Percentiles rank a stretch among this genome's conserved stretches.
Conservation (phyloP, 2,888 invertebrate genomes). For the Furcula furcula region DNA sequence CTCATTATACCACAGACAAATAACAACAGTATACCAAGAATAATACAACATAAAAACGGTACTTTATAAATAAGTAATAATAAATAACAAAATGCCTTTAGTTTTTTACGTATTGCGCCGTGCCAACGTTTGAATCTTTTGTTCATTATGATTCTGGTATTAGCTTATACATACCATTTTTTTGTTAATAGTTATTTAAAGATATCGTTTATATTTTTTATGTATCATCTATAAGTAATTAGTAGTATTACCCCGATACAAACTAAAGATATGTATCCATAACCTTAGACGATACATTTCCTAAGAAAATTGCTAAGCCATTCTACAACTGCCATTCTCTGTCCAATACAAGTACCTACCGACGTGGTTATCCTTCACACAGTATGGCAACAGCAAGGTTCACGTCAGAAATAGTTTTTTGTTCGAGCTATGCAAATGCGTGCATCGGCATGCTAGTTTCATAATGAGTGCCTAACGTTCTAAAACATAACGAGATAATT, state of each 20-base stretch:
- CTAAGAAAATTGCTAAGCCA: background rate
- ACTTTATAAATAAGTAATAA: conserved; percentile 1
- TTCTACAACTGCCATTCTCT: background rate
- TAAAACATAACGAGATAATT: conserved; percentile 67
- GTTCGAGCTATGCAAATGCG: conserved; percentile 33
- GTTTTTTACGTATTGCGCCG: background rate
- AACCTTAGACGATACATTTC: no score
- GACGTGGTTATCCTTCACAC: conserved; percentile 28
- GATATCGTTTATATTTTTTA: no score
- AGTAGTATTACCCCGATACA: no score
- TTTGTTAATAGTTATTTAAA: no score
- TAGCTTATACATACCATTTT: no score
- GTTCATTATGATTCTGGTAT: conserved; percentile 8
- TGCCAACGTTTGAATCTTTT: conserved; percentile 8
- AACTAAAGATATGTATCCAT: no score
- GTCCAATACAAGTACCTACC: background rate
- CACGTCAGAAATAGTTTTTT: conserved; percentile 28
- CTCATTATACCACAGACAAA: conserved; percentile 44
- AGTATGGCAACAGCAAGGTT: conserved; percentile 29
- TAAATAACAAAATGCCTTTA: conserved; percentile 4
- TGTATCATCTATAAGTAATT: no score
- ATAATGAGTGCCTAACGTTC: conserved; percentile 52
- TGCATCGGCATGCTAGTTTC: conserved; percentile 51
- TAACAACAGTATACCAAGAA: conserved; percentile 32
- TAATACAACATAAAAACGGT: conserved; percentile 6